These are phyloP conservation scores for Spodoptera littoralis DNA, from an alignment of 2,888 invertebrate species.

Conservation along the genomic window DNA sequence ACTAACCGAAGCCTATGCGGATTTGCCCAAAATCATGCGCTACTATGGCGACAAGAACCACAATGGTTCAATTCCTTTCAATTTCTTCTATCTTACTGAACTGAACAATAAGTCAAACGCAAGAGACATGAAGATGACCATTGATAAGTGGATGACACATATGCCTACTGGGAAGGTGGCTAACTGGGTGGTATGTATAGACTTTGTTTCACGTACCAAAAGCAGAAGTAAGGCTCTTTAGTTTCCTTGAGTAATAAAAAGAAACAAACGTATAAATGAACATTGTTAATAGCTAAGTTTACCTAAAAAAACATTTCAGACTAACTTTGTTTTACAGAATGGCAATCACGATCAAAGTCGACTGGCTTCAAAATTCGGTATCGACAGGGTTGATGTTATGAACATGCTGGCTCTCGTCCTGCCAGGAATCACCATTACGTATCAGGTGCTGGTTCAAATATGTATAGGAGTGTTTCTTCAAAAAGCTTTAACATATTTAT, in stretches of 20 bases:
- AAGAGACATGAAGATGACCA: conserved; percentile 81
- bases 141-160: conserved; percentile 89
- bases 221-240: too few species aligned
- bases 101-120: conserved; percentile 86
- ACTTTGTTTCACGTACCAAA: too few species aligned
- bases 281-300: too few species aligned
- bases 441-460: conserved; percentile 88
- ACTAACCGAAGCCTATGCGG: conserved; percentile 90
- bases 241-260: too few species aligned
- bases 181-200: conserved; percentile 91
- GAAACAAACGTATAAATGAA: too few species aligned
- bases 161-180: conserved; percentile 87
- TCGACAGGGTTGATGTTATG: conserved; percentile 91
- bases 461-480: too few species aligned
- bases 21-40: conserved; percentile 81
- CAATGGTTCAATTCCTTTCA: conserved; percentile 90
- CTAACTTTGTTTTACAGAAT: conserved; percentile 66
- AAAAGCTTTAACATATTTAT: too few species aligned
- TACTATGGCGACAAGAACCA: conserved; percentile 88
- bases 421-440: conserved; percentile 94
- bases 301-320: too few species aligned
- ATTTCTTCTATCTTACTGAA: conserved; percentile 89
- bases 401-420: conserved; percentile 94
- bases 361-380: conserved; percentile 90
- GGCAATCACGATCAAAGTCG: conserved; percentile 94